Conservation (phyloP, 2,888 invertebrate genomes). For the Sisyra terminalis region DNA sequence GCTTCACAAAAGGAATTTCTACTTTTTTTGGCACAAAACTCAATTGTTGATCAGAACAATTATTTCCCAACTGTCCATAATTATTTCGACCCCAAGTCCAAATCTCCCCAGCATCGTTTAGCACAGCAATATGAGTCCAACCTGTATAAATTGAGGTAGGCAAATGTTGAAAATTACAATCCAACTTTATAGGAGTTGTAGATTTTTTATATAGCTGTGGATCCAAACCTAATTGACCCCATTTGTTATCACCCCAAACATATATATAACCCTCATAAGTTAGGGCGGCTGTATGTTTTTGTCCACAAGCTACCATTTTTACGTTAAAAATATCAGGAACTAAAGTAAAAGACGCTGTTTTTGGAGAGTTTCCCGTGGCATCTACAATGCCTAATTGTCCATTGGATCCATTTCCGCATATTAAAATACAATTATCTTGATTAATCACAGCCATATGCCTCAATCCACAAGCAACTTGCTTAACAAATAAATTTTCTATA, state of each 20-base stretch:
- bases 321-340: slow-evolving; percentile 39
- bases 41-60: slow-evolving; percentile 22
- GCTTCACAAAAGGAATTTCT: slow-evolving; percentile 31
- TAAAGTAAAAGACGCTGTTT: slow-evolving; percentile 29
- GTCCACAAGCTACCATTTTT: slow-evolving; percentile 56
- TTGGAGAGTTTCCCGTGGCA: slow-evolving; percentile 19
- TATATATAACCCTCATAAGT: slow-evolving; percentile 39
- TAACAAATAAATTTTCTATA: slow-evolving; percentile 27
- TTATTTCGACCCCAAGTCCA: slow-evolving; percentile 65
- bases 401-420: slow-evolving; percentile 48
- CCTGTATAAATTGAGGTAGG: slow-evolving; percentile 44
- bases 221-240: slow-evolving; percentile 55
- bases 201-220: slow-evolving; percentile 32
- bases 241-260: slow-evolving; percentile 73
- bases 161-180: slow-evolving; percentile 25
- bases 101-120: slow-evolving; percentile 44
- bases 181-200: slow-evolving; percentile 35
- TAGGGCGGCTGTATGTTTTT: slow-evolving; percentile 56
- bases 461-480: slow-evolving; percentile 46
- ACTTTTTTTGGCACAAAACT: slow-evolving; percentile 29
- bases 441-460: slow-evolving; percentile 50
- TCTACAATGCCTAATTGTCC: slow-evolving; percentile 46
- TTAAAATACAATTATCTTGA: slow-evolving; percentile 40
- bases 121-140: slow-evolving; percentile 61
- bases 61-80: slow-evolving; percentile 56